These are phyloP conservation scores for Crypturellus undulatus DNA, from an alignment of 2,113 vertebrate species.

Conservation along the genomic window DNA sequence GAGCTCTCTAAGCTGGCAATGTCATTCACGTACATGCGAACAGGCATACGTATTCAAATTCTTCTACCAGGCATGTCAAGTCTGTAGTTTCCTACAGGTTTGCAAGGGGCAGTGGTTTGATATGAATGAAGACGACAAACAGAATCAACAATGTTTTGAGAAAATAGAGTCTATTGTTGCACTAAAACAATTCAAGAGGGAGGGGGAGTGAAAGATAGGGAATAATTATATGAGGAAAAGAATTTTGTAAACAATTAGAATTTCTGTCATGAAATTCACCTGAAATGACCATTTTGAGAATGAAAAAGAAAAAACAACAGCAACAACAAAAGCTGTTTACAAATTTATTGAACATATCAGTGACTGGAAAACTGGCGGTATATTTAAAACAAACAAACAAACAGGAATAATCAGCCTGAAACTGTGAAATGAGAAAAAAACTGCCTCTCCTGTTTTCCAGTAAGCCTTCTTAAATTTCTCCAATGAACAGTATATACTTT, in stretches of 20 bases:
- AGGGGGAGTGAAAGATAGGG: background rate
- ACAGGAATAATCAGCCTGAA: background rate
- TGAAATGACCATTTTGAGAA: background rate
- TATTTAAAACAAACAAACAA: background rate
- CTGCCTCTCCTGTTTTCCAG: constrained; percentile 21
- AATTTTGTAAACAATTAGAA: background rate
- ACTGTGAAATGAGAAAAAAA: constrained; percentile 7
- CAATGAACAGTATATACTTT: background rate
- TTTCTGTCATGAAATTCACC: background rate
- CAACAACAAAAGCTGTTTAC: background rate
- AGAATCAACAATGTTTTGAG: background rate
- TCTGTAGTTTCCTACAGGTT: background rate
- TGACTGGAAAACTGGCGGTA: constrained; percentile 5
- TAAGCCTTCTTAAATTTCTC: constrained; percentile 20
- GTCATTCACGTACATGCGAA: background rate
- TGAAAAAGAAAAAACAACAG: background rate
- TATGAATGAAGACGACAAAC: background rate
- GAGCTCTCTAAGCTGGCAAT: background rate
- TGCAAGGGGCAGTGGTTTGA: rapidly evolving
- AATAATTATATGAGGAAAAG: background rate
- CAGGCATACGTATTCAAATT: background rate
- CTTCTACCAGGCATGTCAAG: no score
- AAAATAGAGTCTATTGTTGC: background rate
- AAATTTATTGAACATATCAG: constrained; percentile 47
- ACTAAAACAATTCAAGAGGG: background rate